phyloP scores from a whole-genome alignment of 1,140 invertebrate genomes.

The Solenopsis invicta region DNA sequence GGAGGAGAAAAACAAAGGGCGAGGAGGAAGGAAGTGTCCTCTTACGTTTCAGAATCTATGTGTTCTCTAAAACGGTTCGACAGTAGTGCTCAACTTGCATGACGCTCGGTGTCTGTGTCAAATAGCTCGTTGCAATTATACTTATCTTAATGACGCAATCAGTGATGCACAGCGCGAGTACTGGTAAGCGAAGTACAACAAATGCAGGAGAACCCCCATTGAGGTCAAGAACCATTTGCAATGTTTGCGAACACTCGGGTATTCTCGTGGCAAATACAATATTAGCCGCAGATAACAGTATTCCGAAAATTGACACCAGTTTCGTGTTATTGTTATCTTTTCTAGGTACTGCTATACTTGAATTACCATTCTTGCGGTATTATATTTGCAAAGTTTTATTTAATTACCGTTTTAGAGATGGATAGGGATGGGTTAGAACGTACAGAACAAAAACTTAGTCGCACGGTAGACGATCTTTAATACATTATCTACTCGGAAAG shows the following conservation, averaged over 20 bases:
- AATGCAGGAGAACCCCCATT: conserved; percentile 35
- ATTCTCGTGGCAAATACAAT: conserved; percentile 20
- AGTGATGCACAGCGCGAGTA: neutral
- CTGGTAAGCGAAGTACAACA: conserved; percentile 13
- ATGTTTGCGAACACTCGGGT: conserved; percentile 25
- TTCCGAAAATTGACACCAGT: conserved; percentile 22
- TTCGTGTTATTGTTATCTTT: neutral
- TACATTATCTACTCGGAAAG: neutral
- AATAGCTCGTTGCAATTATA: conserved; percentile 23
- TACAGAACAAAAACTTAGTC: neutral
- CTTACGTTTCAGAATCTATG: neutral
- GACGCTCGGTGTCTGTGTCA: neutral
- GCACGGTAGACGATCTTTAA: neutral
- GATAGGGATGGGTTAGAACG: neutral
- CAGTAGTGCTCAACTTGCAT: conserved; percentile 14
- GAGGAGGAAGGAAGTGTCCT: neutral
- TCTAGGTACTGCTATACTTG: neutral
- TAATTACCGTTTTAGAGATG: neutral
- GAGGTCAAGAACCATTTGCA: conserved; percentile 48
- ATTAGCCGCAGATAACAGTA: neutral
- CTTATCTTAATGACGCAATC: conserved; percentile 35
- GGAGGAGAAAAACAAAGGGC: neutral
- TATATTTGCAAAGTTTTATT: conserved; percentile 4
- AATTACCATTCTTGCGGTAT: neutral
- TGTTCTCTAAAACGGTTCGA: neutral